Conservation (phyloP, 2,888 invertebrate genomes). For the Hermaeophaga mercurialis region DNA sequence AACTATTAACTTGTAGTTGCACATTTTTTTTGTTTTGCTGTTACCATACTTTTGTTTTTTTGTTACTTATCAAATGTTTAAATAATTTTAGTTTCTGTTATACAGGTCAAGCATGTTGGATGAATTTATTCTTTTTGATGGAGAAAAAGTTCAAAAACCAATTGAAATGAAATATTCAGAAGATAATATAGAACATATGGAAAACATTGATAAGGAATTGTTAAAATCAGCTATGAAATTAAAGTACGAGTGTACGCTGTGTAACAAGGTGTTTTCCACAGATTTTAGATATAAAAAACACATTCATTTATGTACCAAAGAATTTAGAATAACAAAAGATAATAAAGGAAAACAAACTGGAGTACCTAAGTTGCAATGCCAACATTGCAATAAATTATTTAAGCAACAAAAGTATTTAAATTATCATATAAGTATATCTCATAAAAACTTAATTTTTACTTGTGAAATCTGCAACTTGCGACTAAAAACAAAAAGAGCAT, state of each 20-base stretch:
- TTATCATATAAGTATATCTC: conserved; percentile 20
- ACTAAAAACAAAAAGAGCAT: conserved; percentile 32
- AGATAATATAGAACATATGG: neutral
- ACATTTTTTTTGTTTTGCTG: too few relatives aligned
- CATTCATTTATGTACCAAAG: conserved; percentile 22
- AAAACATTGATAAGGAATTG: conserved; percentile 6
- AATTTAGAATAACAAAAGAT: conserved; percentile 1
- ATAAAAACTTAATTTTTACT: neutral
- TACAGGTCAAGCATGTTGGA: conserved; percentile 7
- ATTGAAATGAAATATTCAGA: neutral
- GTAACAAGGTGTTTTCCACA: conserved; percentile 7
- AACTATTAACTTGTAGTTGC: too few relatives aligned
- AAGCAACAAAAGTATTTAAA: conserved; percentile 22
- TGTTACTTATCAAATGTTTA: too few relatives aligned
- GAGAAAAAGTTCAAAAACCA: neutral
- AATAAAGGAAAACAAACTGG: neutral
- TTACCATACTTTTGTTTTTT: too few relatives aligned
- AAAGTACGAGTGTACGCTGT: conserved; percentile 12
- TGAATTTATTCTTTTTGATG: conserved; percentile 8
- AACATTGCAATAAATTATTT: conserved; percentile 16
- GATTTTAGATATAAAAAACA: conserved; percentile 27
- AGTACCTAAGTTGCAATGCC: conserved; percentile 15
- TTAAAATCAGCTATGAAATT: conserved; percentile 14
- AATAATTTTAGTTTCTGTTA: neutral
- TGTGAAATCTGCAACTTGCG: conserved; percentile 34